These are phyloP conservation scores for Ichneumoninae sp. DNA, from an alignment of 2,888 invertebrate genomes.

Conservation along the genomic window DNA sequence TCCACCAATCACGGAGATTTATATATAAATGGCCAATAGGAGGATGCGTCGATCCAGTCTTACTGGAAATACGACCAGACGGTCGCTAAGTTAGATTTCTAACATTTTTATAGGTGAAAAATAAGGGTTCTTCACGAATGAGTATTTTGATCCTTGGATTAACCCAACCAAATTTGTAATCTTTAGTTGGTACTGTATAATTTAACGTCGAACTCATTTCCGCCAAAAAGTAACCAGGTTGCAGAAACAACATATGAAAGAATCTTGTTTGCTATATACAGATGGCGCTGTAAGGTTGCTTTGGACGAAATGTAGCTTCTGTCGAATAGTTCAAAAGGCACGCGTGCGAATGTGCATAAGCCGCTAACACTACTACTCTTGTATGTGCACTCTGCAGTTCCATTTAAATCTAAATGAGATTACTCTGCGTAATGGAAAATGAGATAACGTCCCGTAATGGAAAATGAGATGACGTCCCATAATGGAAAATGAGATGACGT, in stretches of 20 bases:
- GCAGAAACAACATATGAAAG: background rate
- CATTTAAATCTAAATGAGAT: too few relatives aligned
- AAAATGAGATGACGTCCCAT: too few relatives aligned
- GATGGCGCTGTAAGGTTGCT: background rate
- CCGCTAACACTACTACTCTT: too few relatives aligned
- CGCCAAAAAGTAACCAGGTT: background rate
- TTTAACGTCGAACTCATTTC: background rate
- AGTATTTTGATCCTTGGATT: background rate
- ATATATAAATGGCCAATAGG: background rate
- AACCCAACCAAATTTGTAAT: background rate
- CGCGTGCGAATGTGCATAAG: too few relatives aligned
- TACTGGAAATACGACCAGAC: slow-evolving; percentile 2
- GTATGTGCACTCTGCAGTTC: too few relatives aligned
- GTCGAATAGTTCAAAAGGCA: too few relatives aligned
- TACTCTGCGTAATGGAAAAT: too few relatives aligned
- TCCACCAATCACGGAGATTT: background rate
- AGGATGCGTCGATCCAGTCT: background rate
- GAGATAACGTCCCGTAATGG: too few relatives aligned
- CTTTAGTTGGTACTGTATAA: background rate
- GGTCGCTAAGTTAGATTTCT: background rate
- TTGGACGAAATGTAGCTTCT: background rate
- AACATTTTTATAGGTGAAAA: background rate
- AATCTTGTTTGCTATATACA: background rate
- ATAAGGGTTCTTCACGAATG: background rate
- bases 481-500: too few relatives aligned